Conservation (phyloP, 2,797 vertebrate genomes). For the Karalla daura region DNA sequence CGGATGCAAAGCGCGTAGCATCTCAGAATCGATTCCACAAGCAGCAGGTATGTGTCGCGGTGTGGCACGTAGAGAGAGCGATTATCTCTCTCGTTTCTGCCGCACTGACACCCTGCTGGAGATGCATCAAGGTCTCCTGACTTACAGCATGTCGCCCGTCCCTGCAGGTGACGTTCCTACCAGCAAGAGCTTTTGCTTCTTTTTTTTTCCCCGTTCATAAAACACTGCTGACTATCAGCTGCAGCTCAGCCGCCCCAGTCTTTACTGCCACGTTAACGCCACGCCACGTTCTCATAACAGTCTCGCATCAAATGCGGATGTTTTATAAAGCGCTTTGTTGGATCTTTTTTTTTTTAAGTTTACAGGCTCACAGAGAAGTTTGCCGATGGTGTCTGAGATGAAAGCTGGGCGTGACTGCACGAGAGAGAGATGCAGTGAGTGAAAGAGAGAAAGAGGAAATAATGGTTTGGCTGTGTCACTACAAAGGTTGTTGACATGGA, state of each 20-base stretch:
- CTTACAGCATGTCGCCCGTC: conserved; percentile 15
- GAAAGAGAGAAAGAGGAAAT: conserved; percentile 44
- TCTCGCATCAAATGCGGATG: conserved; percentile 18
- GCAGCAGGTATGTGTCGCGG: not conserved
- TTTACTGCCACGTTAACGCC: not conserved
- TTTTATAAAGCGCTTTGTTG: conserved; percentile 7
- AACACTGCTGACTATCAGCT: not conserved
- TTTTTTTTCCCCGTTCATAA: conserved; percentile 24
- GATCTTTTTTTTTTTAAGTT: conserved; percentile 35
- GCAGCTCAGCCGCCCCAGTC: not conserved
- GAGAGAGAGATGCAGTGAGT: not conserved
- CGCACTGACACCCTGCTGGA: conserved; percentile 5
- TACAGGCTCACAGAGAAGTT: conserved; percentile 13
- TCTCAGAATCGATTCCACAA: conserved; percentile 29
- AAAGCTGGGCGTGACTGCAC: conserved; percentile 18
- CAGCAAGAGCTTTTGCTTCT: not conserved
- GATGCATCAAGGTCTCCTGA: conserved; percentile 31
- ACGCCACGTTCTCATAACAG: conserved; percentile 20
- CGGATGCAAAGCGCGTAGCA: not conserved
- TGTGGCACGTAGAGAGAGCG: conserved; percentile 26
- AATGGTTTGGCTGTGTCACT: conserved; percentile 61
- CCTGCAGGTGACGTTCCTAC: not conserved
- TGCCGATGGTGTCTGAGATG: conserved; percentile 19
- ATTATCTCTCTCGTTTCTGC: conserved; percentile 33
- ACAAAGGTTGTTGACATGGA: conserved; percentile 70